These are phyloP conservation scores for Temnopleurus reevesii DNA, from an alignment of 53 echinoderm and acorn worm species.

Conservation along the genomic window DNA sequence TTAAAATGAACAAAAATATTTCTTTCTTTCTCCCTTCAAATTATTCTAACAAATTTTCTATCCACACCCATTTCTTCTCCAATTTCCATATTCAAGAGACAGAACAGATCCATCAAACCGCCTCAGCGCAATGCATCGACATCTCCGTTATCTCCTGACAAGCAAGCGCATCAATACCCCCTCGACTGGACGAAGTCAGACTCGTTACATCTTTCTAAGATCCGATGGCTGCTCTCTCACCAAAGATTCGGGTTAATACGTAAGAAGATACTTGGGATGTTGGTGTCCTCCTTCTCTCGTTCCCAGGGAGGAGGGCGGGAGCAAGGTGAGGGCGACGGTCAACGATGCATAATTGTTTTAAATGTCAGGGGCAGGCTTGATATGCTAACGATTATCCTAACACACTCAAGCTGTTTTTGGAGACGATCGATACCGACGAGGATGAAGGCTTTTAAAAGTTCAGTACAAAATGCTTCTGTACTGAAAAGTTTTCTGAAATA, in stretches of 20 bases:
- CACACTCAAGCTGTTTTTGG: conserved; percentile 6
- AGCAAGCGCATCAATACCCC: neutral
- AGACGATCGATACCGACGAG: neutral
- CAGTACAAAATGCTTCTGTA: neutral
- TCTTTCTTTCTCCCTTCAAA: neutral
- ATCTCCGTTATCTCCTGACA: neutral
- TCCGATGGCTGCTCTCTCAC: neutral
- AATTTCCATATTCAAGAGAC: neutral
- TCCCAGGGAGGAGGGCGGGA: neutral
- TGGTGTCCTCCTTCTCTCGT: neutral
- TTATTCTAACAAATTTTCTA: neutral
- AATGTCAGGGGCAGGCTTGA: conserved; percentile 29
- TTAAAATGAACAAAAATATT: neutral
- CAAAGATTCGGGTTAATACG: conserved; percentile 2
- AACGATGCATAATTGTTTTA: conserved; percentile 42
- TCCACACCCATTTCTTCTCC: neutral
- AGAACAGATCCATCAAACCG: neutral
- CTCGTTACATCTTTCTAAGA: conserved; percentile 34
- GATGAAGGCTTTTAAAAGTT: neutral
- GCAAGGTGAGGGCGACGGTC: neutral
- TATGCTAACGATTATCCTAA: conserved; percentile 12
- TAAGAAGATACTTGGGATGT: neutral
- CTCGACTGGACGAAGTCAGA: neutral
- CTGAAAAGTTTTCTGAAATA: neutral
- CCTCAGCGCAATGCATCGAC: neutral